phyloP scores from a whole-genome alignment of 2,888 invertebrate species.

The Phengaris alcon region DNA sequence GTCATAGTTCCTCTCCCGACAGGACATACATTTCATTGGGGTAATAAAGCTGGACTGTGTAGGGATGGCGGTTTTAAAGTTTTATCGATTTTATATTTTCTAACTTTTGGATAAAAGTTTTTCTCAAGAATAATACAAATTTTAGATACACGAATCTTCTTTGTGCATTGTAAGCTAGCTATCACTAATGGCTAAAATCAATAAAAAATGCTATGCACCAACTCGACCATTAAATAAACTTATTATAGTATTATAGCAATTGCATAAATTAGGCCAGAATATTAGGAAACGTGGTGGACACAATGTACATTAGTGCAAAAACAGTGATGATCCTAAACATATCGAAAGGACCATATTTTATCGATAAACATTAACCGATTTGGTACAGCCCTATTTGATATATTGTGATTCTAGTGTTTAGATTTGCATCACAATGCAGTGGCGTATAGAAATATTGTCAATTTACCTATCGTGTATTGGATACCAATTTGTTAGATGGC shows the following conservation, averaged over 20 bases:
- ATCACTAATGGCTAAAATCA: background rate
- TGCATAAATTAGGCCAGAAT: no score
- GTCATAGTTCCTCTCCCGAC: conserved; percentile 49
- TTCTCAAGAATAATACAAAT: no score
- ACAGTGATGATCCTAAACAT: no score
- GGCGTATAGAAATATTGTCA: conserved; percentile 29
- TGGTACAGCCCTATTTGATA: conserved; percentile 32
- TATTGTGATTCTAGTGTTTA: conserved; percentile 34
- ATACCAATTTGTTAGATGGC: conserved; percentile 25
- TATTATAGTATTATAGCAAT: no score
- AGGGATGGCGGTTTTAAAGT: conserved; percentile 2
- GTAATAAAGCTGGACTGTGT: conserved; percentile 34
- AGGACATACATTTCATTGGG: conserved; percentile 37
- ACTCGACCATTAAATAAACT: background rate
- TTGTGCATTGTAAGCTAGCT: background rate
- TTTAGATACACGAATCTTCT: background rate
- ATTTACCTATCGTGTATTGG: conserved; percentile 22
- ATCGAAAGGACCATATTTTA: background rate
- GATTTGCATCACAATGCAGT: conserved; percentile 37
- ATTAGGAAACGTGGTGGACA: no score
- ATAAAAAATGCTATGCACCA: background rate
- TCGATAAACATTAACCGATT: background rate
- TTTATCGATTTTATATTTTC: background rate
- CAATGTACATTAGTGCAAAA: no score
- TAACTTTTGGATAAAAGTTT: no score